A percentile compares a stretch with the other conserved stretches of the same genome.
These are phyloP conservation scores for Acanthiza pusilla DNA, from an alignment of 2,797 vertebrate genomes.

Conservation along the genomic window DNA sequence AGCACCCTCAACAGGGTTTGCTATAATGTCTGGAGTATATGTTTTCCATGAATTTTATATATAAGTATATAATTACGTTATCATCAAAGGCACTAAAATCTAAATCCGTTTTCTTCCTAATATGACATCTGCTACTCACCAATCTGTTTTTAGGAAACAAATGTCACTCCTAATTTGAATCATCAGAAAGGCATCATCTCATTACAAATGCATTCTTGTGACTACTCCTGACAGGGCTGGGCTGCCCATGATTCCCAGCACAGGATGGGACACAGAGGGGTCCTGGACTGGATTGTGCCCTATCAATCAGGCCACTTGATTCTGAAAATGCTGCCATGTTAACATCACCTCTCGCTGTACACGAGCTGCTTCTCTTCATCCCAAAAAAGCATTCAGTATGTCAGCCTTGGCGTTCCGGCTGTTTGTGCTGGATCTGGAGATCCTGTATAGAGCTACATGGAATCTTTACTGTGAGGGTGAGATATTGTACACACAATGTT, in stretches of 20 bases:
- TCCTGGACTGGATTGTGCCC: neutral
- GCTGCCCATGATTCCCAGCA: neutral
- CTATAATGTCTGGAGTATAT: slow-evolving; percentile 21
- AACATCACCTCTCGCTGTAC: neutral
- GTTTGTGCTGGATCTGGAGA: slow-evolving; percentile 12
- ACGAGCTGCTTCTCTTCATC: slow-evolving; percentile 21
- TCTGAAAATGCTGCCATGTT: neutral
- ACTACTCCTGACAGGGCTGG: neutral
- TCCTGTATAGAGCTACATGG: slow-evolving; percentile 30
- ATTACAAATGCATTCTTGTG: slow-evolving; percentile 1
- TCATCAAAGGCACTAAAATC: slow-evolving; percentile 76
- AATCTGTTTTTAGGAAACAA: neutral
- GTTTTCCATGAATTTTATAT: slow-evolving; percentile 53
- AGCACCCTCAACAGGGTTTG: neutral
- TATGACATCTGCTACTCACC: slow-evolving; percentile 55
- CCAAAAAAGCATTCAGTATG: neutral
- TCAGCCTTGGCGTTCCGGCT: neutral
- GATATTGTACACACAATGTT: neutral
- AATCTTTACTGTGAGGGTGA: neutral
- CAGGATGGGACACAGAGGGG: neutral
- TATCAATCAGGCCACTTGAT: neutral
- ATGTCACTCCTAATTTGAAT: slow-evolving; percentile 41
- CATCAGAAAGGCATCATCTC: slow-evolving; percentile 36
- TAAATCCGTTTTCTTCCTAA: slow-evolving; percentile 61
- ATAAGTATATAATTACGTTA: slow-evolving; percentile 47